Percentiles rank a stretch among this genome's conserved stretches.
Conservation (phyloP, 2,797 vertebrate species). For the Sebastiscus tertius region DNA sequence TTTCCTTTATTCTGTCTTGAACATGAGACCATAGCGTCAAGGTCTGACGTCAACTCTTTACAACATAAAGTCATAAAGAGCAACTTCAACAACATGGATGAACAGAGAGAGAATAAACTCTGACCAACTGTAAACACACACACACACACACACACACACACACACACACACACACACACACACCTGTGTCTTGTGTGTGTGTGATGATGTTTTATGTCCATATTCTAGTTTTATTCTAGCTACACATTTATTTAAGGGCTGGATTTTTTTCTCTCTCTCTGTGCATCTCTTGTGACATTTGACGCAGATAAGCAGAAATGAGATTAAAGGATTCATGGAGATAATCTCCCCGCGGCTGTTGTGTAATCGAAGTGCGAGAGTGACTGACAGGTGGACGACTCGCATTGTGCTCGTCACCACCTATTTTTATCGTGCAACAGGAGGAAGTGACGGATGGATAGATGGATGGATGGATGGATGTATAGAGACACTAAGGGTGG, state of each 20-base stretch:
- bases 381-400: slow-evolving; percentile 41
- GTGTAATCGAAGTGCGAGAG: slow-evolving; percentile 24
- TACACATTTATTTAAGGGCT: slow-evolving; percentile 10
- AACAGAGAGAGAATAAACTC: not conserved
- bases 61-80: not conserved
- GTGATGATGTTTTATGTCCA: not conserved
- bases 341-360: slow-evolving; percentile 44
- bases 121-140: not conserved
- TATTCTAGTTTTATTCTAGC: slow-evolving; percentile 5
- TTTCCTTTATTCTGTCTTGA: not conserved
- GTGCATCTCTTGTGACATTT: slow-evolving; percentile 39
- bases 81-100: slow-evolving; percentile 44
- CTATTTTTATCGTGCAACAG: slow-evolving; percentile 1
- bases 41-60: not conserved
- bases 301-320: slow-evolving; percentile 45
- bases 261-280: slow-evolving; percentile 28
- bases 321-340: slow-evolving; percentile 42
- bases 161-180: not conserved
- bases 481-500: not conserved
- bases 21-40: not conserved
- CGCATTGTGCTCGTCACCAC: slow-evolving; percentile 14
- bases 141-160: too few relatives aligned
- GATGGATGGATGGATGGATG: not conserved
- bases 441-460: not conserved
- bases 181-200: not conserved